Percentiles rank a stretch among this genome's conserved stretches.
phyloP scores from a whole-genome alignment of 2,797 vertebrate genomes.

The Propithecus deckenii region DNA sequence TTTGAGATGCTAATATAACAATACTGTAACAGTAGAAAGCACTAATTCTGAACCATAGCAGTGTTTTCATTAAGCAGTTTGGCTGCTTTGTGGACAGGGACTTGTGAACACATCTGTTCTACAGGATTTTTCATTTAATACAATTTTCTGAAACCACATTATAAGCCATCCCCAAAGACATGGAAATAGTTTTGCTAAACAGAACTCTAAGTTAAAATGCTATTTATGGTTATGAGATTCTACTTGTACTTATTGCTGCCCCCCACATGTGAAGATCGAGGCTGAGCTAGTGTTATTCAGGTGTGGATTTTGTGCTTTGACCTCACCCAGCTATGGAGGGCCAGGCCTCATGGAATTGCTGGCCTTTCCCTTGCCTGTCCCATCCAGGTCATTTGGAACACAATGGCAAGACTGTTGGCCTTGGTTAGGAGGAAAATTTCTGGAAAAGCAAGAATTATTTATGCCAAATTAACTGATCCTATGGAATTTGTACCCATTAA shows the following conservation, averaged over 20 bases:
- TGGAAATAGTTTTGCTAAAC: slow-evolving; percentile 24
- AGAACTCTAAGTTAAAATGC: slow-evolving; percentile 34
- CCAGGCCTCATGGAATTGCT: background rate
- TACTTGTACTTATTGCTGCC: background rate
- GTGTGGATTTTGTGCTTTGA: background rate
- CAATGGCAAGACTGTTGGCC: background rate
- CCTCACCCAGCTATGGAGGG: background rate
- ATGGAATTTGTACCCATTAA: background rate
- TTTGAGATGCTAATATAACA: slow-evolving; percentile 2
- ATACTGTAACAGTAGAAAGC: slow-evolving; percentile 16
- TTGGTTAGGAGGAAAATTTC: background rate
- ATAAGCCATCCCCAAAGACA: slow-evolving; percentile 56
- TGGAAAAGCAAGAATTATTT: background rate
- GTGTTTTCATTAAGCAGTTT: slow-evolving; percentile 59
- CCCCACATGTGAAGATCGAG: background rate
- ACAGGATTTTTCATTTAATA: slow-evolving; percentile 67
- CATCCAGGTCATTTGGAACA: background rate
- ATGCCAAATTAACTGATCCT: background rate
- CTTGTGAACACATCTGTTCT: slow-evolving; percentile 67
- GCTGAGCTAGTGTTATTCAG: background rate
- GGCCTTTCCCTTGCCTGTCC: background rate
- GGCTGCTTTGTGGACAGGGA: slow-evolving; percentile 58
- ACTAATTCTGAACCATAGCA: slow-evolving; percentile 32
- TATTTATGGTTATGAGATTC: background rate
- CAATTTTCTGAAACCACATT: slow-evolving; percentile 57